A percentile compares a stretch with the other conserved stretches of the same genome.
Evolutionary conservation across 1,140 invertebrate genomes (phyloP).

Genomic region (Drosophila navojoa): DNA sequence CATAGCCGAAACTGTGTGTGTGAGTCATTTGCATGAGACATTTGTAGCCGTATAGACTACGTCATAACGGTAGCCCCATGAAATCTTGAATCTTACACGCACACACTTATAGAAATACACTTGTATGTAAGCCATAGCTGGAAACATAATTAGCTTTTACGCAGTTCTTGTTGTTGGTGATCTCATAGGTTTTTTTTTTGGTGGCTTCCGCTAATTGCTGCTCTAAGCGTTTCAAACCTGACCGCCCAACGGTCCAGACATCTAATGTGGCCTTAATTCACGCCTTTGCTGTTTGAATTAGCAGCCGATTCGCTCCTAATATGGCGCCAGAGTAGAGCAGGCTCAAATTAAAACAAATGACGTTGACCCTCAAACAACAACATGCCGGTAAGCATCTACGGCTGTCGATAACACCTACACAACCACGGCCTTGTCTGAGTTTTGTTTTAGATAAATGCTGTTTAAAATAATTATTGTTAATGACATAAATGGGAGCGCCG

Average conservation of each 20-base stretch:
- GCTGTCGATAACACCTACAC: slow-evolving; percentile 50
- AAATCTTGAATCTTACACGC: slow-evolving; percentile 8
- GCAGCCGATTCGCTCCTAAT: slow-evolving; percentile 63
- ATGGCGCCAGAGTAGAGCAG: slow-evolving; percentile 52
- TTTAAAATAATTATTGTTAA: slow-evolving; percentile 27
- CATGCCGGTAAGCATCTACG: slow-evolving; percentile 16
- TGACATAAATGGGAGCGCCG: too few relatives aligned
- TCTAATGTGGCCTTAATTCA: slow-evolving; percentile 67
- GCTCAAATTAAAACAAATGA: slow-evolving; percentile 60
- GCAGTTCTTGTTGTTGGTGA: slow-evolving; percentile 42
- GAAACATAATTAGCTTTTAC: slow-evolving; percentile 37
- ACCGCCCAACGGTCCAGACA: slow-evolving; percentile 44
- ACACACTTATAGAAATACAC: neutral
- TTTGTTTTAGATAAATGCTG: slow-evolving; percentile 20
- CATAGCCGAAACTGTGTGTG: slow-evolving; percentile 11
- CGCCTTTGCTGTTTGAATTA: slow-evolving; percentile 58
- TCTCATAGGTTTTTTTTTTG: slow-evolving; percentile 36
- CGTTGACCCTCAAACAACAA: slow-evolving; percentile 62
- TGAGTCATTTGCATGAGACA: slow-evolving; percentile 47
- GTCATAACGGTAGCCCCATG: slow-evolving; percentile 27
- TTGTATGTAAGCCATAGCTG: slow-evolving; percentile 8
- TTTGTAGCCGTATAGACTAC: slow-evolving; percentile 3
- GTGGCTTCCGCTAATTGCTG: slow-evolving; percentile 40
- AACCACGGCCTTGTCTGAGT: slow-evolving; percentile 24
- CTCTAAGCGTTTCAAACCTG: slow-evolving; percentile 3